Percentiles rank a stretch among this genome's conserved stretches.
phyloP scores from a whole-genome alignment of 1,140 invertebrate species.

The Tetramorium alpestre region DNA sequence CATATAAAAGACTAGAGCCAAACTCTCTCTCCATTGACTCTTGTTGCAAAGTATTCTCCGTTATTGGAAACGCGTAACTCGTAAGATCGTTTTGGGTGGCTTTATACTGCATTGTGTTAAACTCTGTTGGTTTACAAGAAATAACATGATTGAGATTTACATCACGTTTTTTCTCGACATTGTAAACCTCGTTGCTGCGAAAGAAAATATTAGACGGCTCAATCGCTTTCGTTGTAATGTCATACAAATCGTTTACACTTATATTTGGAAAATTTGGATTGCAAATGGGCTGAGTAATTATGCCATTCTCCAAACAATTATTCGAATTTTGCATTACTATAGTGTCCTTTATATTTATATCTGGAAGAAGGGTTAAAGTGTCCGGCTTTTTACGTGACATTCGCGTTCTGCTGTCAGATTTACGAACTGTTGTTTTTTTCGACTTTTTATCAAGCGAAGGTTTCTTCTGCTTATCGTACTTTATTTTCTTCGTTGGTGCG shows the following conservation, averaged over 20 bases:
- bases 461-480: conserved; percentile 11
- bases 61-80: background rate
- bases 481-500: conserved; percentile 1
- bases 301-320: conserved; percentile 49
- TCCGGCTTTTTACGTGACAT: background rate
- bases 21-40: background rate
- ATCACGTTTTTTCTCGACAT: background rate
- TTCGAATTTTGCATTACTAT: background rate
- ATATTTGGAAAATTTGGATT: background rate
- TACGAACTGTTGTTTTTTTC: background rate
- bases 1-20: background rate
- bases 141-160: conserved; percentile 39
- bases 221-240: background rate
- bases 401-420: background rate
- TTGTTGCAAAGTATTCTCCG: background rate
- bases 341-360: background rate
- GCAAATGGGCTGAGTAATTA: conserved; percentile 6
- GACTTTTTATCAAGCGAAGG: conserved; percentile 4
- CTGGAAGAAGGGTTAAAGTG: background rate
- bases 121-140: background rate
- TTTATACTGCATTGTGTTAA: background rate
- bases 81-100: background rate
- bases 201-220: background rate
- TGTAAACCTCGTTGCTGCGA: background rate
- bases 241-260: background rate